Base-by-base conservation (phyloP, 1,140 invertebrate species). In the Cherax quadricarinatus region DNA sequence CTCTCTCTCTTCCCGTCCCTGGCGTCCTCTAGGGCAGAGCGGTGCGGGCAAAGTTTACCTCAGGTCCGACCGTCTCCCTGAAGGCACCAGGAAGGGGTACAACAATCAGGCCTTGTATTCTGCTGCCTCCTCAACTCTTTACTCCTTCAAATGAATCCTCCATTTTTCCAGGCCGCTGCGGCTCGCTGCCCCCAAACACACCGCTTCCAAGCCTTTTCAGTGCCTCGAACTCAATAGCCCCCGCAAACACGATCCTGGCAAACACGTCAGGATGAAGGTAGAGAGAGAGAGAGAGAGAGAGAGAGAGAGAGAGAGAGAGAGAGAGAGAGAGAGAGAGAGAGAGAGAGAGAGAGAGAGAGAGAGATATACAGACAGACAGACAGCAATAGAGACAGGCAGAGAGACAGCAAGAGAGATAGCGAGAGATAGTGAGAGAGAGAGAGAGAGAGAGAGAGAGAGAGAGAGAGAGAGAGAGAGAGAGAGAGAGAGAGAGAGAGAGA, bases 81-180 rank as follows among this genome's bases (percentile, higher is more conserved):
- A 70, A 62, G 84, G n/a, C 12, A 10, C 41, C 12, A 30, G 24
- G 24, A 21, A 41, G 49, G 49, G 9, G 30, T 30, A 86, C 84
- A 86, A 86, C 84, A 86, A 86, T 86, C 84, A 86, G 18, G 4
- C 84, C 62, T 86, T 86, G 62, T 86, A 86, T 86, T 86, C 53
- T 86, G 62, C 84, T 73, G 62, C 62, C 62, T 49, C 84, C 53
- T n/a, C 21, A 30, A 24, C 84, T 57, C 84, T 86, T 86, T 86
- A 70, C 84, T 73, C n/a, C 66, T 86, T 60, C 57, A 86, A 86
- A 86, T 86, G 84, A 86, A 86, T 86, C 84, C 62, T 70, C 84
- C 84, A 86, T 86, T 86, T 86, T 86, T 86, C 84, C 84, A 70
- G 57, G 30, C 57, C 66, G 60, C 18, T 70, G 84, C 57, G 48